A percentile compares a stretch with the other conserved stretches of the same genome.
These are phyloP conservation scores for Pipistrellus nathusii DNA, from an alignment of 2,797 vertebrate genomes.

Conservation along the genomic window DNA sequence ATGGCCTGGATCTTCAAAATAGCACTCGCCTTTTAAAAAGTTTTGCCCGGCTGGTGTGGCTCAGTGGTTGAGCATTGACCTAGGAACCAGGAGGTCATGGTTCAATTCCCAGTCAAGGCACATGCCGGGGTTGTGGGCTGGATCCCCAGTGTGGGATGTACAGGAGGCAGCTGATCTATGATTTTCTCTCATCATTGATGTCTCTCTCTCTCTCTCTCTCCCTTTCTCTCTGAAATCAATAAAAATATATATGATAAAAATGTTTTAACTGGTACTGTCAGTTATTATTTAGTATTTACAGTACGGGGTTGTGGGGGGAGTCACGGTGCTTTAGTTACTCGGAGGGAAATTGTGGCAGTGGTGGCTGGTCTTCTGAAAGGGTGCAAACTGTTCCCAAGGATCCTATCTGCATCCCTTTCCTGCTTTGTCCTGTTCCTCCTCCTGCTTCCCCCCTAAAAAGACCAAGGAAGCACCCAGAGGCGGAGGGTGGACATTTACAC, in stretches of 20 bases:
- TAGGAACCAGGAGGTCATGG: too few species aligned
- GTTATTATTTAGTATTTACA: not conserved
- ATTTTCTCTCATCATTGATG: too few species aligned
- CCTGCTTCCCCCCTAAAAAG: not conserved
- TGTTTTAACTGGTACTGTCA: not conserved
- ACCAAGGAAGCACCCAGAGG: not conserved
- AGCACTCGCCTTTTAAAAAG: not conserved
- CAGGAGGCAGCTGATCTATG: too few species aligned
- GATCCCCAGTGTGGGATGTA: too few species aligned
- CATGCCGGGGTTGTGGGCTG: too few species aligned
- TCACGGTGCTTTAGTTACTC: not conserved
- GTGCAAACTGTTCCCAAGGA: not conserved
- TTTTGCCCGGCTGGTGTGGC: too few species aligned
- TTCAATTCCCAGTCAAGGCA: too few species aligned
- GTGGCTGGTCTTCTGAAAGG: not conserved
- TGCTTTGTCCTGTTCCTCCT: not conserved
- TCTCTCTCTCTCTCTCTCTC: too few species aligned
- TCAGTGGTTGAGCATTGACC: too few species aligned
- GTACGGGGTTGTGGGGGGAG: not conserved
- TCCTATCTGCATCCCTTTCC: not conserved
- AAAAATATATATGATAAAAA: too few species aligned
- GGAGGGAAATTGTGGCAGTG: not conserved
- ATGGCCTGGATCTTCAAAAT: not conserved
- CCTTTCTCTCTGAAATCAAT: too few species aligned
- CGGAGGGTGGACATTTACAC: fast-evolving